phyloP scores from a whole-genome alignment of 2,888 invertebrate species.

The Microplitis deprimator region DNA sequence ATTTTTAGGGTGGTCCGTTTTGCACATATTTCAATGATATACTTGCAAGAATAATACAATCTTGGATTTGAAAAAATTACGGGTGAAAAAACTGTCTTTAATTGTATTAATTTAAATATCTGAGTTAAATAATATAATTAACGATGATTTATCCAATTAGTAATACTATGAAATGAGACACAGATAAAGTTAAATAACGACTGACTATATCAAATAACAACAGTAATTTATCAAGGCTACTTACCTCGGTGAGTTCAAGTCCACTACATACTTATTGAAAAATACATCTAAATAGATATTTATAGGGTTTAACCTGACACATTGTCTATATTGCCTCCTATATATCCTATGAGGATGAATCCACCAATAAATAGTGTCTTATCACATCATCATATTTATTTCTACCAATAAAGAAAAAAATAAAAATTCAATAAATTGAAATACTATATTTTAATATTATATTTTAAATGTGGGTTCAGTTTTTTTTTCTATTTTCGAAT shows the following conservation, averaged over 20 bases:
- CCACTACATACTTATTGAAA: neutral
- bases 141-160: no score
- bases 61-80: no score
- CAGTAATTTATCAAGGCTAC: neutral
- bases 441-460: no score
- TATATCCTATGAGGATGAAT: neutral
- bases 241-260: neutral
- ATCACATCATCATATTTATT: neutral
- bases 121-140: no score
- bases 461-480: no score
- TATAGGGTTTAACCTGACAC: neutral
- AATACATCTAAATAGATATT: constrained; percentile 20
- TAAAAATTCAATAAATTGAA: no score
- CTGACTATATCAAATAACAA: neutral
- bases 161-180: neutral
- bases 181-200: neutral
- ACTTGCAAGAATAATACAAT: no score
- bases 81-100: no score
- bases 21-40: no score
- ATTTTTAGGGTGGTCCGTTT: no score
- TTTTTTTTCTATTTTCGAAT: no score
- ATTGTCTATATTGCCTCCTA: neutral
- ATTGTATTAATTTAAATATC: no score
- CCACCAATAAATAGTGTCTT: neutral
- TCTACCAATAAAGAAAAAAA: neutral